phyloP scores from a whole-genome alignment of 2,797 vertebrate genomes.

The Hephaestus fuliginosus region DNA sequence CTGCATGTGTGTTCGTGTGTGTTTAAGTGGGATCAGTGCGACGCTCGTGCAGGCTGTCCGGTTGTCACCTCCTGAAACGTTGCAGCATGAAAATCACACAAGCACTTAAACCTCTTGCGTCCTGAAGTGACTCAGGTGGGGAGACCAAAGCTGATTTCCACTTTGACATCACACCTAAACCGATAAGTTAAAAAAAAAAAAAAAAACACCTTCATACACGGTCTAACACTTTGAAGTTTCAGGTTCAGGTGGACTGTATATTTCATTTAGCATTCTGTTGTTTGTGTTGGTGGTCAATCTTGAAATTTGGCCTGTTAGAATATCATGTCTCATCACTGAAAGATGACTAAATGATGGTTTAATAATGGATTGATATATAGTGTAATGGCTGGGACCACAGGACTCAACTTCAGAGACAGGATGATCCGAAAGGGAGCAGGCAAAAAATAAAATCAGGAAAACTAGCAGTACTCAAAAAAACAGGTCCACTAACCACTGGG shows the following conservation, averaged over 20 bases:
- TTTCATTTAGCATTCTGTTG: not conserved
- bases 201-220: not conserved
- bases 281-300: not conserved
- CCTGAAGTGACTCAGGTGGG: not conserved
- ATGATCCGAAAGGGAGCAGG: no score
- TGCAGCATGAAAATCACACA: conserved; percentile 35
- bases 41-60: conserved; percentile 3
- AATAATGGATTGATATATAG: not conserved
- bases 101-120: conserved; percentile 31
- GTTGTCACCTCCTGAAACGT: conserved; percentile 36
- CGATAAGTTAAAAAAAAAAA: not conserved
- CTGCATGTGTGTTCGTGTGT: conserved; percentile 33
- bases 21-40: conserved; percentile 31
- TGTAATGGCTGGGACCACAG: no score
- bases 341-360: conserved; percentile 1
- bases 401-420: no score
- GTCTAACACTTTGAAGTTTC: not conserved
- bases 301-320: not conserved
- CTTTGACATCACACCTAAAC: not conserved
- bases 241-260: not conserved
- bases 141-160: not conserved
- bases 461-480: no score
- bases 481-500: no score
- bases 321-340: not conserved
- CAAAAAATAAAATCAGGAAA: no score